phyloP scores from a whole-genome alignment of 2,888 invertebrate genomes.

The Philaethria dido region DNA sequence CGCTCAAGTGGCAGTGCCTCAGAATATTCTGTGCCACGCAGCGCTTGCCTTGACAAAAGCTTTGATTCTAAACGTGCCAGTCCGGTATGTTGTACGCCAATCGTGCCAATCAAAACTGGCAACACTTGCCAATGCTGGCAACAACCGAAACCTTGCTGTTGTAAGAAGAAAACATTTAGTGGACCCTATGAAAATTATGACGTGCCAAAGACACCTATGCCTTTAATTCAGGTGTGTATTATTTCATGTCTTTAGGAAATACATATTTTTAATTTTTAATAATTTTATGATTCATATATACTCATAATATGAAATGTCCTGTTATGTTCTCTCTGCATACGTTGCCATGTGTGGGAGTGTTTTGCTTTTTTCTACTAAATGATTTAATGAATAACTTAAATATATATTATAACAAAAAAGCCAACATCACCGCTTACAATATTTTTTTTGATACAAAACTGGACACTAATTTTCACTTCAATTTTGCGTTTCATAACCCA shows the following conservation, averaged over 20 bases:
- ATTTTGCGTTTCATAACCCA: too few relatives aligned
- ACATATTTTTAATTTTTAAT: background rate
- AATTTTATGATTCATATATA: too few relatives aligned
- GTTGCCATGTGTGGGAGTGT: too few relatives aligned
- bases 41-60: constrained; percentile 76
- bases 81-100: constrained; percentile 80
- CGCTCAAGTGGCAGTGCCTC: constrained; percentile 86
- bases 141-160: constrained; percentile 64
- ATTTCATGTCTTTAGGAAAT: background rate
- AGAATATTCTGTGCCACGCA: constrained; percentile 85
- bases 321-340: too few relatives aligned
- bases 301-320: too few relatives aligned
- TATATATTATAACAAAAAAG: too few relatives aligned
- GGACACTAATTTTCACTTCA: too few relatives aligned
- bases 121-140: constrained; percentile 73
- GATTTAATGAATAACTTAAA: too few relatives aligned
- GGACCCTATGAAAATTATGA: constrained; percentile 92
- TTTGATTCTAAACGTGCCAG: constrained; percentile 75
- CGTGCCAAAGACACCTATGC: constrained; percentile 88
- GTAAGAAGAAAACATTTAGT: constrained; percentile 71
- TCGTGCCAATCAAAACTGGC: constrained; percentile 83
- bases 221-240: constrained; percentile 72
- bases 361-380: too few relatives aligned
- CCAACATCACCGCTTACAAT: too few relatives aligned
- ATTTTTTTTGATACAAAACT: too few relatives aligned